A percentile compares a stretch with the other conserved stretches of the same genome.
Evolutionary conservation across 1,140 invertebrate species (phyloP).

Genomic region (Tetramorium alpestre): DNA sequence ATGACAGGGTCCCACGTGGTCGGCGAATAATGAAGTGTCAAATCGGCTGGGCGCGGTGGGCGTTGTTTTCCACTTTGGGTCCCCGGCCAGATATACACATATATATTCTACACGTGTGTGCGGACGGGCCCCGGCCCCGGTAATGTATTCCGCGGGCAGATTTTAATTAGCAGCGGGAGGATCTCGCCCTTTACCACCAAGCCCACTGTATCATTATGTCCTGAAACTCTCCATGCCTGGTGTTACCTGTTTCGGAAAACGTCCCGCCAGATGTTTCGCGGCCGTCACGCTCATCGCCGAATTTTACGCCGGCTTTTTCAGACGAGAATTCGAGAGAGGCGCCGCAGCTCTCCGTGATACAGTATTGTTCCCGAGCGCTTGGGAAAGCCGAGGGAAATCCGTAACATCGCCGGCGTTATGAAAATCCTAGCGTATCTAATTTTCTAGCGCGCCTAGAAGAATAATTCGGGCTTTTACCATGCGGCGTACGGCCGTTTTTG

Average conservation of each 20-base stretch:
- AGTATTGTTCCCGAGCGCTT: conserved; percentile 12
- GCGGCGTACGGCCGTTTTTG: neutral
- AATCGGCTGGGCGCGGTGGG: conserved; percentile 81
- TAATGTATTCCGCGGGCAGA: conserved; percentile 75
- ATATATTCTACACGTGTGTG: neutral
- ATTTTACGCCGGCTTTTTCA: conserved; percentile 48
- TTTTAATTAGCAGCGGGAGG: conserved; percentile 82
- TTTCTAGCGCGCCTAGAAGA: neutral
- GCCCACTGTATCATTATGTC: conserved; percentile 66
- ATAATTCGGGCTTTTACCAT: conserved; percentile 1
- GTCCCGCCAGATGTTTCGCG: conserved; percentile 50
- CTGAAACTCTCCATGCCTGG: conserved; percentile 17
- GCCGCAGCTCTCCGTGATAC: conserved; percentile 11
- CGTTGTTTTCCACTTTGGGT: conserved; percentile 76
- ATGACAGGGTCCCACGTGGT: conserved; percentile 82
- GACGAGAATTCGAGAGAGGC: conserved; percentile 18
- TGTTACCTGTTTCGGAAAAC: conserved; percentile 55
- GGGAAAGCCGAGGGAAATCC: conserved; percentile 6
- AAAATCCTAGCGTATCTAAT: conserved; percentile 31
- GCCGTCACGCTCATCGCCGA: conserved; percentile 37
- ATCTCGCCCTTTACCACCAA: conserved; percentile 74
- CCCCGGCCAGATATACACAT: neutral
- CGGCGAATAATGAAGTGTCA: conserved; percentile 85
- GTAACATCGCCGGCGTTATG: conserved; percentile 11
- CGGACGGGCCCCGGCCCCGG: conserved; percentile 3